These are phyloP conservation scores for Pangasius mekongensis DNA, from an alignment of 2,797 vertebrate genomes.

Conservation along the genomic window DNA sequence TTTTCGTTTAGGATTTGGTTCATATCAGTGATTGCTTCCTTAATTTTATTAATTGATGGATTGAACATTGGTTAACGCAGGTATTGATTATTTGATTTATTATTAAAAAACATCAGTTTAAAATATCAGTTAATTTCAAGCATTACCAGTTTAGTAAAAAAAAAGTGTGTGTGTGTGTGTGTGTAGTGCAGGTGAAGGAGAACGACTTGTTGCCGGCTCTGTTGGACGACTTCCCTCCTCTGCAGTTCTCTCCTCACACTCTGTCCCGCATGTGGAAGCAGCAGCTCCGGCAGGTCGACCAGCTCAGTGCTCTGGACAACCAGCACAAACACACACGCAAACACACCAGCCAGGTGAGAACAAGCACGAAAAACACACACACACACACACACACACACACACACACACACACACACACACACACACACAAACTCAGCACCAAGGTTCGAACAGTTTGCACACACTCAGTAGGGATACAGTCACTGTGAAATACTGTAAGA, in stretches of 20 bases:
- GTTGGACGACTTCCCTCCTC: conserved; percentile 85
- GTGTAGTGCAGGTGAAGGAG: conserved; percentile 84
- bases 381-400: conserved; percentile 49
- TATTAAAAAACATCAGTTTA: too few relatives aligned
- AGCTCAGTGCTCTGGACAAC: conserved; percentile 72
- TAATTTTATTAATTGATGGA: too few relatives aligned
- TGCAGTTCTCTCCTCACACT: conserved; percentile 81
- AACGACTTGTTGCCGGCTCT: conserved; percentile 84
- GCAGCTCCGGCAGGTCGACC: conserved; percentile 84
- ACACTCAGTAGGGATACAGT: neutral
- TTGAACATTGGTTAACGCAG: too few relatives aligned
- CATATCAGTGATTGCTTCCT: too few relatives aligned
- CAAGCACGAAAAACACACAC: neutral
- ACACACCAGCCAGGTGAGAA: conserved; percentile 80
- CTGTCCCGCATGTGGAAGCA: conserved; percentile 87
- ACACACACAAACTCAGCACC: neutral
- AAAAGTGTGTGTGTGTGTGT: neutral
- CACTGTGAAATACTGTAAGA: neutral
- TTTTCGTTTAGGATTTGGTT: too few relatives aligned
- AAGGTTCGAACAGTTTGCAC: neutral
- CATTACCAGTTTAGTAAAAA: neutral
- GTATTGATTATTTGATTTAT: too few relatives aligned
- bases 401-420: conserved; percentile 71
- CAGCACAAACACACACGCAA: conserved; percentile 69
- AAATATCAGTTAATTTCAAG: neutral